phyloP scores from a whole-genome alignment of 2,113 vertebrate genomes.

The Arenaria interpres region DNA sequence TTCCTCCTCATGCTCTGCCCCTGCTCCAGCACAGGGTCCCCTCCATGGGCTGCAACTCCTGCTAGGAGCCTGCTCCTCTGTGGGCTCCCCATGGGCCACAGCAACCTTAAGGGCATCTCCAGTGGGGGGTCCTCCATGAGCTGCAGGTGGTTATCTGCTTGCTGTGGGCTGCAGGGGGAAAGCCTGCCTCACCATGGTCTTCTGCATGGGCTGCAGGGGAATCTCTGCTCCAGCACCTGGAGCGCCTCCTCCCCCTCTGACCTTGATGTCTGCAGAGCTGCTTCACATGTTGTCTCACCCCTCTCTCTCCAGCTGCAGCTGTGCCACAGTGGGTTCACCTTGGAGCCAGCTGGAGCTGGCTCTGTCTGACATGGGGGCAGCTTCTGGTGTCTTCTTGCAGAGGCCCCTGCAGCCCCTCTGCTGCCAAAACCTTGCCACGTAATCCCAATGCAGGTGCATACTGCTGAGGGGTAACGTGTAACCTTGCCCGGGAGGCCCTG shows the following conservation, averaged over 20 bases:
- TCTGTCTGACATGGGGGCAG: neutral
- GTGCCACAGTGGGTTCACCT: neutral
- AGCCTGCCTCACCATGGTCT: neutral
- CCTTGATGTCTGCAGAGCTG: neutral
- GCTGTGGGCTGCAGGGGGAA: neutral
- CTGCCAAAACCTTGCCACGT: neutral
- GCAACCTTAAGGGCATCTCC: neutral
- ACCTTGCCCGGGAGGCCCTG: fast-evolving
- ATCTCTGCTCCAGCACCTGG: neutral
- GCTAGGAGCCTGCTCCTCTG: neutral
- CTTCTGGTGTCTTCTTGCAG: neutral
- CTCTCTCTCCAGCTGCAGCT: neutral
- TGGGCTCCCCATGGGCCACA: neutral
- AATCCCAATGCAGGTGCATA: fast-evolving
- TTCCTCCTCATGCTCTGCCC: fast-evolving
- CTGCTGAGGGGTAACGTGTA: fast-evolving
- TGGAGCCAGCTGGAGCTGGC: neutral
- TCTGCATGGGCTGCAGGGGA: neutral
- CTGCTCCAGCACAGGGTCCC: neutral
- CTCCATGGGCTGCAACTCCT: neutral
- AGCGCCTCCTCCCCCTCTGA: neutral
- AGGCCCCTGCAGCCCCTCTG: neutral
- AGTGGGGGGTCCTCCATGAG: fast-evolving
- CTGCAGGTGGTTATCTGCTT: neutral
- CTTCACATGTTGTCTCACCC: neutral